Evolutionary conservation across 2,113 vertebrate species (phyloP).

Genomic region (Ondatra zibethicus): DNA sequence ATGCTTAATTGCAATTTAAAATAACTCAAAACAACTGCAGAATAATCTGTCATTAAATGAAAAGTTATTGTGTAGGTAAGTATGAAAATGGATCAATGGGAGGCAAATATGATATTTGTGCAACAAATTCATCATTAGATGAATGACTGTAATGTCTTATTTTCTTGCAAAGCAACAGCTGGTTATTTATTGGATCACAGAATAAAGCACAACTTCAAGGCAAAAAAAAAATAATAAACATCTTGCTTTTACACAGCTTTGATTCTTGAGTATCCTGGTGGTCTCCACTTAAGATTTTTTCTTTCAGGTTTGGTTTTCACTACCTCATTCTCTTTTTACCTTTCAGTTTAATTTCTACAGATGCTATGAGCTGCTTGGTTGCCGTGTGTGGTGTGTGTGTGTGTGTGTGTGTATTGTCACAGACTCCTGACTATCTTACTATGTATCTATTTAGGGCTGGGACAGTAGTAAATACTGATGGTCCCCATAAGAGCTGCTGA

Average conservation of each 20-base stretch:
- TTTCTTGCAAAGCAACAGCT: not conserved
- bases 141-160: not conserved
- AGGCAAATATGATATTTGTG: not conserved
- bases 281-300: not conserved
- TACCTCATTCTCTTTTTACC: not conserved
- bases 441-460: not conserved
- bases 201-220: not conserved
- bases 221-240: too few relatives aligned
- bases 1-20: slow-evolving; percentile 19
- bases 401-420: not conserved
- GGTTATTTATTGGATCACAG: not conserved
- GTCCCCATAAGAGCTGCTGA: not conserved
- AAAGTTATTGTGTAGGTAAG: not conserved
- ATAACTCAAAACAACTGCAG: not conserved
- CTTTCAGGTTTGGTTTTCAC: not conserved
- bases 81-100: not conserved
- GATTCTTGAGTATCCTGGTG: not conserved
- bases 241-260: slow-evolving; percentile 12
- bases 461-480: not conserved
- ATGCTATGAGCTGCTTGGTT: not conserved
- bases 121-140: not conserved
- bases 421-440: not conserved
- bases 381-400: not conserved
- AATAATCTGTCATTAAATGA: not conserved
- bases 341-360: not conserved